These are phyloP conservation scores for Nestor notabilis DNA, from an alignment of 2,113 vertebrate genomes.

Conservation along the genomic window DNA sequence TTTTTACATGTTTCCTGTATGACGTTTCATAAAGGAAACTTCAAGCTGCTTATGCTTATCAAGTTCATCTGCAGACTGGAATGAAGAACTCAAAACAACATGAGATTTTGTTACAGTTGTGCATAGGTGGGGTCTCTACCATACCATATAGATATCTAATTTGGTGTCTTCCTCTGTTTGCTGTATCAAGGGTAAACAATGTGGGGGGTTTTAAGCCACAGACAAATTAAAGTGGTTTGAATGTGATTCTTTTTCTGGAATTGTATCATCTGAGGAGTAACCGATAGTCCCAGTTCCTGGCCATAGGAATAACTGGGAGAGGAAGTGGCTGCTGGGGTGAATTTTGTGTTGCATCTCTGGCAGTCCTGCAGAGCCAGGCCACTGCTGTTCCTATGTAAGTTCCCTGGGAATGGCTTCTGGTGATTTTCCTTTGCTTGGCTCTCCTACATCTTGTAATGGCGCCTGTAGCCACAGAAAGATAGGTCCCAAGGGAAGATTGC, in stretches of 20 bases:
- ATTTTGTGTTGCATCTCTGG: not conserved
- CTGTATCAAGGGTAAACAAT: too few species aligned
- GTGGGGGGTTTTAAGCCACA: rapidly evolving
- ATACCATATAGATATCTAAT: not conserved
- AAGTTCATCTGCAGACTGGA: not conserved
- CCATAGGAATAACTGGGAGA: not conserved
- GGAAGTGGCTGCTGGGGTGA: not conserved
- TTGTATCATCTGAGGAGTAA: not conserved
- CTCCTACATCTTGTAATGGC: not conserved
- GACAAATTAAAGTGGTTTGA: not conserved
- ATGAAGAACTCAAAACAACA: not conserved
- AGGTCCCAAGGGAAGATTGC: not conserved
- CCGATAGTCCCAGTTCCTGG: not conserved
- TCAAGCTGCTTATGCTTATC: not conserved
- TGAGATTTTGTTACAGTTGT: not conserved
- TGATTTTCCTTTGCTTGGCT: not conserved
- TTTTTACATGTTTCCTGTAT: not conserved
- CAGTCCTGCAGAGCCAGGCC: not conserved
- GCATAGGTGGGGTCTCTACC: rapidly evolving
- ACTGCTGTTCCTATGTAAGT: rapidly evolving
- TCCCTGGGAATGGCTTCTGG: not conserved
- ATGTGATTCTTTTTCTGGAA: not conserved
- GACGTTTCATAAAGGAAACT: not conserved
- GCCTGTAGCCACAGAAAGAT: not conserved
- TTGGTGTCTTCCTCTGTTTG: not conserved